Evolutionary conservation across 1,140 invertebrate genomes (phyloP), one percentile per base, ranked within the genome.

Genomic region (Lucilia sericata): DNA sequence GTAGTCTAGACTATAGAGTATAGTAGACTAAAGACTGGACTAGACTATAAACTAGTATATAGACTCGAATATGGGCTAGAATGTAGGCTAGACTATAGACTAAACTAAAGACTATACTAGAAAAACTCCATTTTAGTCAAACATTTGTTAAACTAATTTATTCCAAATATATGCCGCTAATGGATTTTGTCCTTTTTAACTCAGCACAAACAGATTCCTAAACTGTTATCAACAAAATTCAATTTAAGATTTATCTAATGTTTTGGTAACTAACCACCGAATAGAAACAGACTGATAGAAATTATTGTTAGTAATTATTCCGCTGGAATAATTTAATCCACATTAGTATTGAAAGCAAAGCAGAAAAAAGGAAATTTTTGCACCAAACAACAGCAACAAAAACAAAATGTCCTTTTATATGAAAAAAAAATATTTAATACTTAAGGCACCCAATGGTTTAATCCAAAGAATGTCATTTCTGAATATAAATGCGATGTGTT

Each of bases 381-480:
- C 4, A n/a, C 0, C 74, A 75, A 49, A 36, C 21, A 75, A 75
- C 21, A 49, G 14, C 21, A 75, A 75, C 21, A 34, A 76, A 36
- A 76, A 36, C 14, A 30, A 78, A 42, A 21, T 70, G 65, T 70
- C 65, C 65, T 12, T 70, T 70, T 19, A 65, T 25, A 36, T 25
- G 13, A 75, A n/a, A 19, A 49, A 47, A 78, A 78, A 19, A 47
- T 25, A 47, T 47, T 12, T 17, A 36, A 47, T 75, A 19, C 13
- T 36, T 17, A 78, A 49, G 76, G 76, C 76, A 80, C 76, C 76
- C 76, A 80, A 25, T 51, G 76, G 76, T 17, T 80, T 10, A 80
- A 80, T 80, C 76, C 76, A 34, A 51, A 80, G 47, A 80, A 80
- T 80, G 76, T 80, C 76, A 80, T 80, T 80, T 80, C 42, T 42